Evolutionary conservation across 2,113 vertebrate genomes (phyloP).

Genomic region (Stictonetta naevosa): DNA sequence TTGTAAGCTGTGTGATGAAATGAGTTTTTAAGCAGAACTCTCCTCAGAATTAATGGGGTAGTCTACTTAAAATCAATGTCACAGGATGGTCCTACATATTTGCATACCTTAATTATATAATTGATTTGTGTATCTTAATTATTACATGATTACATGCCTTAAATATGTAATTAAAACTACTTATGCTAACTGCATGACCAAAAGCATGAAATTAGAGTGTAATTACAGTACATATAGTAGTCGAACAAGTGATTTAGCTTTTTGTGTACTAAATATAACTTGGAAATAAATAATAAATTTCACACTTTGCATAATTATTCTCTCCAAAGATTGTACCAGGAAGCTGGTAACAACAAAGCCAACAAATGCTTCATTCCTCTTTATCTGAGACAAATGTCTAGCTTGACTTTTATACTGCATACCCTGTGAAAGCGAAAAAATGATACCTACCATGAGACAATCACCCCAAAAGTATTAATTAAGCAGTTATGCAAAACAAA

Average conservation of each 20-base stretch:
- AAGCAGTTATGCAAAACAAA: background rate
- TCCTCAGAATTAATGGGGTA: background rate
- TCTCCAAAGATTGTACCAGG: background rate
- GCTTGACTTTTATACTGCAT: background rate
- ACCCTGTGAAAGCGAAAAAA: background rate
- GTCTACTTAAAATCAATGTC: slow-evolving; percentile 27
- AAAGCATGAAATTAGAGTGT: slow-evolving; percentile 49
- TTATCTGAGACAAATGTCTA: background rate
- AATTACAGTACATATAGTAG: slow-evolving; percentile 32
- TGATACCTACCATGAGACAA: rapidly evolving
- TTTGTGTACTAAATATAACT: slow-evolving; percentile 3
- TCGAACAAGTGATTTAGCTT: slow-evolving; percentile 15
- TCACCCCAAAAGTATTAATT: background rate
- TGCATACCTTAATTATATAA: slow-evolving; percentile 59
- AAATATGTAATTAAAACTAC: slow-evolving; percentile 58
- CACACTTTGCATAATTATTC: background rate
- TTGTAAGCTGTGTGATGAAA: background rate
- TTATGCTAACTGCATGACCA: slow-evolving; percentile 61
- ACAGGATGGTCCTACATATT: slow-evolving; percentile 19
- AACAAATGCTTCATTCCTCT: background rate
- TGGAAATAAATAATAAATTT: background rate
- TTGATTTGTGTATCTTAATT: slow-evolving; percentile 57
- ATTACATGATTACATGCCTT: slow-evolving; percentile 48
- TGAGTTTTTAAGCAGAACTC: background rate
- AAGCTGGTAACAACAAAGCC: background rate